Conservation (phyloP, 2,797 vertebrate species). For the Hirundo rustica region DNA sequence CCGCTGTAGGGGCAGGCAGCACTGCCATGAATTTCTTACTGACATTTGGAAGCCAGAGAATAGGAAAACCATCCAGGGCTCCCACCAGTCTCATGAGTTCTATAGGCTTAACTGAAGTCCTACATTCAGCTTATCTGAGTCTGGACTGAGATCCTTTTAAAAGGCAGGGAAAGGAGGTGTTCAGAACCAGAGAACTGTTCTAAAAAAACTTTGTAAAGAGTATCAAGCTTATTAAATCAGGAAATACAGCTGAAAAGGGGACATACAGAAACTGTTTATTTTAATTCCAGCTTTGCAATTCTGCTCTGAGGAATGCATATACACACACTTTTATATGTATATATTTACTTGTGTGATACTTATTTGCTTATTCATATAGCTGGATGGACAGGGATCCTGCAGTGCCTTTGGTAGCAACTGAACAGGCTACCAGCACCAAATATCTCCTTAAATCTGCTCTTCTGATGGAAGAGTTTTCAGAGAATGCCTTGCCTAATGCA, state of each 20-base stretch:
- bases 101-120: background rate
- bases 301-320: background rate
- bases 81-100: background rate
- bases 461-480: conserved; percentile 16
- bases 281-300: background rate
- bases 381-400: background rate
- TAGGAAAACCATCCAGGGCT: background rate
- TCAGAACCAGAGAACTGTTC: background rate
- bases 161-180: background rate
- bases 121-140: background rate
- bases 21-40: background rate
- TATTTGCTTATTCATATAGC: background rate
- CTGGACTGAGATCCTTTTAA: background rate
- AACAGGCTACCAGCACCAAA: background rate
- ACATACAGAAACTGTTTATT: background rate
- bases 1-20: background rate
- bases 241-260: background rate
- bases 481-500: background rate
- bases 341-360: background rate
- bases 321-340: background rate
- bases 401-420: background rate
- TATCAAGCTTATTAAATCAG: background rate
- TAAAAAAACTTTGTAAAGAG: background rate
- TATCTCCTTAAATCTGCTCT: background rate
- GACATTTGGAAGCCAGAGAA: background rate